Base-by-base conservation (phyloP, 2,797 vertebrate species). In the Anomalospiza imberbis region DNA sequence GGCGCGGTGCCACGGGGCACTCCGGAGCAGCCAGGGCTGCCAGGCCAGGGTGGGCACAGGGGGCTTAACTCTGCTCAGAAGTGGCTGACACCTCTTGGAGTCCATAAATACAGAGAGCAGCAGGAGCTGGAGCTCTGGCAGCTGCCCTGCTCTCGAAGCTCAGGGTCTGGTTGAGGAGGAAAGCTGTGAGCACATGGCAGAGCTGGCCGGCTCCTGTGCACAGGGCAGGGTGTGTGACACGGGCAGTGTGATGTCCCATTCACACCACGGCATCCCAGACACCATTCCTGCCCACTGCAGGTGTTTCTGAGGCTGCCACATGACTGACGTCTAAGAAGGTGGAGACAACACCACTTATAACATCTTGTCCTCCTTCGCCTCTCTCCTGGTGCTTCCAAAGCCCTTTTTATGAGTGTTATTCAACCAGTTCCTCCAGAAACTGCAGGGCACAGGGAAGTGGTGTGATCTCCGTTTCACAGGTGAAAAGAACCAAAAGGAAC, bases 281-380 rank as follows among this genome's bases (percentile, higher is more conserved):
- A 3, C 42, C 51, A 6, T 54, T 89, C 28, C 65, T 53, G 10
- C 63, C 73, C 57, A 71, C 26, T 0, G 0, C 3, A 4, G 75
- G 45, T 57, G 53, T 36, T 95, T 85, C 88, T 91, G 83, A 55
- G 60, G 44, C 76, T 75, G 79, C 72, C 81, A n/a, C 61, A 34
- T 80, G 75, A 88, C 85, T 55, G 68, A 53, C 89, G 93, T 87
- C 66, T 90, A 17, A 88, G 76, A 40, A 91, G 22, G 38, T 63
- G 42, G 63, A 88, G 72, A 91, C 54, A 89, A 63, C 85, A 68
- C 29, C 50, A 78, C 62, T 55, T 62, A 15, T 28, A 96, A 92
- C 89, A 86, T 81, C 81, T 70, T 90, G 90, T 90, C 83, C 94
- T 96, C 91, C 80, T 94, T 91, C 9, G 1, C 82, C 38, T 83